Evolutionary conservation across 2,113 vertebrate species (phyloP).

Genomic region (Phyllopteryx taeniolatus): DNA sequence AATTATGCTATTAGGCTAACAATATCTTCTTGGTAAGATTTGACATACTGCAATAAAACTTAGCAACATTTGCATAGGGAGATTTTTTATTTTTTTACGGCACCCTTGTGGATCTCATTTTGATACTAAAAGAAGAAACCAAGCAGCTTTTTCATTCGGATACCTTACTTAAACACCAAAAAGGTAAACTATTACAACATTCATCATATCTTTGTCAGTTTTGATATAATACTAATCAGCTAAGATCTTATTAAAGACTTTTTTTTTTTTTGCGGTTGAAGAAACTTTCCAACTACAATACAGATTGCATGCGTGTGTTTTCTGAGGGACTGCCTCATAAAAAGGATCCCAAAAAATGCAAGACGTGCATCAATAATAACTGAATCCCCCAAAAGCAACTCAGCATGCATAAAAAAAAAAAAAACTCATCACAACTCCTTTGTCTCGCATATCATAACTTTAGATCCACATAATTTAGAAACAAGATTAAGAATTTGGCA

Average conservation of each 20-base stretch:
- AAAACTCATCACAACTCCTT: conserved; percentile 30
- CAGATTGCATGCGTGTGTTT: background rate
- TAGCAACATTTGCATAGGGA: background rate
- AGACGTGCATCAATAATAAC: conserved; percentile 25
- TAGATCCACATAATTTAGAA: background rate
- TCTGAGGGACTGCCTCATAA: conserved; percentile 5
- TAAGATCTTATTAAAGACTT: too few species aligned
- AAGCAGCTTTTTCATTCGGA: background rate
- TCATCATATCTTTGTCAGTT: background rate
- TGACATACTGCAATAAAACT: background rate
- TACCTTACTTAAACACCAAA: too few species aligned
- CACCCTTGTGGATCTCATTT: too few species aligned
- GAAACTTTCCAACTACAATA: conserved; percentile 6
- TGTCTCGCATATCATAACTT: background rate
- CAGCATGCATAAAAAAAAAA: conserved; percentile 19
- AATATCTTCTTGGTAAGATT: background rate
- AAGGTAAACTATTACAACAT: too few species aligned
- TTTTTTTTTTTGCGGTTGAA: background rate
- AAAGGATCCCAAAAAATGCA: background rate
- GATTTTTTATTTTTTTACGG: background rate
- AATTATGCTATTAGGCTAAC: background rate
- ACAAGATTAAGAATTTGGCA: background rate
- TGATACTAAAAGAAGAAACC: too few species aligned
- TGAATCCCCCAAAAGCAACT: conserved; percentile 25
- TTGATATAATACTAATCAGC: background rate